Percentiles rank a stretch among this genome's conserved stretches.
These are phyloP conservation scores for Leucophenga maculata DNA, from an alignment of 2,888 invertebrate species.

Conservation along the genomic window DNA sequence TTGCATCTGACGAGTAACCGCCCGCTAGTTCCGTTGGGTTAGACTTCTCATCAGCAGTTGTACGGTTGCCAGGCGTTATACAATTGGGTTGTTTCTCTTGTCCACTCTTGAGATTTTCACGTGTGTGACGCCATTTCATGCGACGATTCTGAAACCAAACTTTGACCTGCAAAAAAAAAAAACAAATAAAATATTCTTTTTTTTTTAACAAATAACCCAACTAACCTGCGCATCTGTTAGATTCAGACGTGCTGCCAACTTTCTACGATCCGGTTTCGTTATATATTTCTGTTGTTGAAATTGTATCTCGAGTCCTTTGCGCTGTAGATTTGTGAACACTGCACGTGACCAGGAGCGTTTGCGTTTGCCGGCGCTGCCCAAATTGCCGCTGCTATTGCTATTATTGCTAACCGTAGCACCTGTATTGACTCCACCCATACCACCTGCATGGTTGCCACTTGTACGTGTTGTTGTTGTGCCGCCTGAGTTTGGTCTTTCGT, in stretches of 20 bases:
- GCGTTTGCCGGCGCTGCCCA: constrained; percentile 75
- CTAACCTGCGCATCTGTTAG: constrained; percentile 93
- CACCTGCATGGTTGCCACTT: constrained; percentile 15
- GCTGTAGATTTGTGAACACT: constrained; percentile 93
- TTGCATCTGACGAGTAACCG: constrained; percentile 62
- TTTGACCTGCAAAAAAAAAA: constrained; percentile 78
- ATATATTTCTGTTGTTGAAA: constrained; percentile 97
- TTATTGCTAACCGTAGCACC: constrained; percentile 15
- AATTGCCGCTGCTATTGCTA: constrained; percentile 71
- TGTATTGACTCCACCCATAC: neutral
- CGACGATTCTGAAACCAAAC: constrained; percentile 93
- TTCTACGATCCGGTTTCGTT: constrained; percentile 93
- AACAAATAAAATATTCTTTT: constrained; percentile 21
- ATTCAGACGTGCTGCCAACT: constrained; percentile 91
- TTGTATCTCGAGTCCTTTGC: constrained; percentile 93
- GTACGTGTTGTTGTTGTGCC: constrained; percentile 29
- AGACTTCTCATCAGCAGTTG: constrained; percentile 23
- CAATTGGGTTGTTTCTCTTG: constrained; percentile 67
- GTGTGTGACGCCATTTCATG: constrained; percentile 91
- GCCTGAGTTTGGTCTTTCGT: constrained; percentile 58
- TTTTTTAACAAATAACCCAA: neutral
- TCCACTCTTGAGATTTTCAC: constrained; percentile 75
- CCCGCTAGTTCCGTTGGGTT: constrained; percentile 30
- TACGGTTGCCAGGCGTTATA: neutral
- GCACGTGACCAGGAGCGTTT: constrained; percentile 96